Percentiles rank a stretch among this genome's conserved stretches.
phyloP scores from a whole-genome alignment of 1,140 invertebrate species.

The Drosophila guanche region DNA sequence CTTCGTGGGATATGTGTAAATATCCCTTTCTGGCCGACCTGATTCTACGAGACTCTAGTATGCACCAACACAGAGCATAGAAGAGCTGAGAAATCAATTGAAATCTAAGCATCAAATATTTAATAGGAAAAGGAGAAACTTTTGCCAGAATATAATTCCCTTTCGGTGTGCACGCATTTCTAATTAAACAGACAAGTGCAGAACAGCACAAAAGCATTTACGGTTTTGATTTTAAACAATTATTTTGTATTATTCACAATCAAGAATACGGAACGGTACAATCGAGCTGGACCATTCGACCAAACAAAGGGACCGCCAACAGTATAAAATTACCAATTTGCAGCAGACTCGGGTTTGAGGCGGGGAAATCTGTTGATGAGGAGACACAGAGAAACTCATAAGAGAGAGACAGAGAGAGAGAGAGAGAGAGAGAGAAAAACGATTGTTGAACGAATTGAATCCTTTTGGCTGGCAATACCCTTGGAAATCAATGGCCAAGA shows the following conservation, averaged over 20 bases:
- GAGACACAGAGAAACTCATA: background rate
- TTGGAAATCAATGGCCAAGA: slow-evolving; percentile 29
- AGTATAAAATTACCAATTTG: slow-evolving; percentile 82
- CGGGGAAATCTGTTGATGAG: slow-evolving; percentile 7
- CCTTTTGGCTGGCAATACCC: slow-evolving; percentile 35
- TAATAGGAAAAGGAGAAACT: background rate
- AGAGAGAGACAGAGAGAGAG: background rate
- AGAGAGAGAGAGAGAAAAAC: slow-evolving; percentile 15
- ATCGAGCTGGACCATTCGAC: slow-evolving; percentile 16
- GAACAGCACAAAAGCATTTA: slow-evolving; percentile 28
- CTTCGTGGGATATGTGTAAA: slow-evolving; percentile 13
- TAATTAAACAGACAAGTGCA: slow-evolving; percentile 23
- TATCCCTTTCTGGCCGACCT: slow-evolving; percentile 11
- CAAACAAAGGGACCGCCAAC: slow-evolving; percentile 62
- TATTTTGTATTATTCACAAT: slow-evolving; percentile 58
- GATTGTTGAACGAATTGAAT: slow-evolving; percentile 51
- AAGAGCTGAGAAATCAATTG: background rate
- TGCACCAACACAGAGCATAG: too few species aligned
- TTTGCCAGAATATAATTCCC: background rate
- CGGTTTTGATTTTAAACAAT: slow-evolving; percentile 70
- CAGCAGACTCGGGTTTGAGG: slow-evolving; percentile 17
- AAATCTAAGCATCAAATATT: background rate
- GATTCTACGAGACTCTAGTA: slow-evolving; percentile 40
- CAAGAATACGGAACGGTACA: slow-evolving; percentile 16
- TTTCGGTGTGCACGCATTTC: slow-evolving; percentile 8